phyloP scores from a whole-genome alignment of 2,888 invertebrate genomes.

The Xylota segnis region DNA sequence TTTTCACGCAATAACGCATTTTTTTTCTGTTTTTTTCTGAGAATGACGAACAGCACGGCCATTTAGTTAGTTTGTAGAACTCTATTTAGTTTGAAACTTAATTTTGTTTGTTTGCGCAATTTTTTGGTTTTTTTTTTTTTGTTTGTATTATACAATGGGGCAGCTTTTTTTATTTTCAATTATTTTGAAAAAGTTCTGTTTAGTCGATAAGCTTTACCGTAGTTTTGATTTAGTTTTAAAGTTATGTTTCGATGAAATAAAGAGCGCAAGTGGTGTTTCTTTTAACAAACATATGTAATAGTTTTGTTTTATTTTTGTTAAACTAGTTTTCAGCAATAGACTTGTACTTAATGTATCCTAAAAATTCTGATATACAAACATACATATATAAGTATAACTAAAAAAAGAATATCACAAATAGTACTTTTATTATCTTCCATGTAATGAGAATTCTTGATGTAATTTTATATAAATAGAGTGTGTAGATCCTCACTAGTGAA shows the following conservation, averaged over 20 bases:
- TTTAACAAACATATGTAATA: constrained; percentile 33
- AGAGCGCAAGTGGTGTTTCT: constrained; percentile 26
- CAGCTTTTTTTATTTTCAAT: constrained; percentile 51
- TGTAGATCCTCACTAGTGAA: constrained; percentile 64
- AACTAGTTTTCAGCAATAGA: constrained; percentile 20
- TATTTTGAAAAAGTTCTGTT: constrained; percentile 46
- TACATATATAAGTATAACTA: no score
- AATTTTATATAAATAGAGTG: constrained; percentile 26
- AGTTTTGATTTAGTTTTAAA: constrained; percentile 52
- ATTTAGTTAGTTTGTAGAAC: constrained; percentile 63
- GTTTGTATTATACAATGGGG: constrained; percentile 45
- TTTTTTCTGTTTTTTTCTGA: constrained; percentile 10
- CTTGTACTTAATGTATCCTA: constrained; percentile 28
- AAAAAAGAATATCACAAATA: constrained; percentile 1
- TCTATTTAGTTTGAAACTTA: constrained; percentile 29
- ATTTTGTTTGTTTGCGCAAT: constrained; percentile 29
- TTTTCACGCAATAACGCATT: constrained; percentile 20
- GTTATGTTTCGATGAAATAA: constrained; percentile 56
- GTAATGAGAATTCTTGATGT: constrained; percentile 36
- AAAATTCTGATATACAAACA: constrained; percentile 13
- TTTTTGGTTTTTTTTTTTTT: no score
- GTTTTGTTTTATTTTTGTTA: constrained; percentile 20
- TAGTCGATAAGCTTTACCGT: constrained; percentile 26
- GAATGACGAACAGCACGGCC: constrained; percentile 17
- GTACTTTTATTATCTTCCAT: constrained; percentile 34